Evolutionary conservation across 2,888 invertebrate species (phyloP), one percentile per base, ranked within the genome.

Genomic region (Hanleya hanleyi): DNA sequence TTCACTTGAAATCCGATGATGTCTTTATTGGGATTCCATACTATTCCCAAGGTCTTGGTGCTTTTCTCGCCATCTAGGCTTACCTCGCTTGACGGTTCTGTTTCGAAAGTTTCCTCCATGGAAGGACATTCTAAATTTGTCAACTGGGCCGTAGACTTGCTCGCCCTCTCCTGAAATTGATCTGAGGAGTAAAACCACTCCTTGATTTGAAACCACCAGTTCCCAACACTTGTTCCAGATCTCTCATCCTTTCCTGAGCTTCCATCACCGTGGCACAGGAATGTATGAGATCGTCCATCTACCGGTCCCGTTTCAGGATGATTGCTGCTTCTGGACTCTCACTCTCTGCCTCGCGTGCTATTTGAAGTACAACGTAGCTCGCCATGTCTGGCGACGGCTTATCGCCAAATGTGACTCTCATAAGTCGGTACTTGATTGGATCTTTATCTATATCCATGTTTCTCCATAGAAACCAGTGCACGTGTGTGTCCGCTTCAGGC

Each of bases 241-340:
- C 41, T 35, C 5, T 38, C 26, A 67, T 71, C 26, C 33, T 9
- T n/a, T 67, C 38, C 9, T n/a, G 18, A 18, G 71, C 72, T 47
- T 64, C 49, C 5, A n/a, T 22, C 1, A 15, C 12, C 26, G 4
- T 12, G 0, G n/a, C 36, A 49, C 71, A 67, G 32, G 71, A 67
- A 61, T 51, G 37, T 7, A 71, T 51, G 5, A 71, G 18, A 51
- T 73, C 73, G 18, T 70, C 73, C 69, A 70, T 73, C 29, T 73
- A 73, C 5, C 73, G 15, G 33, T 70, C 69, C 33, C 51, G 18
- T 32, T 22, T 29, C n/a, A 73, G 26, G 12, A 70, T 70, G 57
- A 22, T 38, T n/a, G 73, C 50, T 12, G 69, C 69, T 33, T 73
- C 69, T 3, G 64, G 38, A 49, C 50, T 66, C 9, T 29, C 37